phyloP scores from a whole-genome alignment of 2,888 invertebrate genomes.

The Omphaloscelis lunosa region DNA sequence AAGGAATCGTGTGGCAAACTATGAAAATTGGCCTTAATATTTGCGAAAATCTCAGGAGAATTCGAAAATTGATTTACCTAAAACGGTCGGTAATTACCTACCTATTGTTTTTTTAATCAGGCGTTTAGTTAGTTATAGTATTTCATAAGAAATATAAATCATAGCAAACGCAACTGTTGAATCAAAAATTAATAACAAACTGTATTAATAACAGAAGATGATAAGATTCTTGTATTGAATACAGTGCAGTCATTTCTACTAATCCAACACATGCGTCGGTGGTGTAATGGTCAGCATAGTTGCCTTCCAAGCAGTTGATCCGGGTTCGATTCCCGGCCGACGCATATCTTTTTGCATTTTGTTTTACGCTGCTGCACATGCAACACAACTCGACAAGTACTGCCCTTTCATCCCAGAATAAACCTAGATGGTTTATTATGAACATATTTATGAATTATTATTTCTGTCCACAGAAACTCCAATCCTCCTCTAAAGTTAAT shows the following conservation, averaged over 20 bases:
- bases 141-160: background rate
- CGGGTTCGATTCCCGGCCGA: slow-evolving; percentile 90
- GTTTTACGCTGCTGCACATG: background rate
- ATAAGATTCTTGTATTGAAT: background rate
- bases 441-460: background rate
- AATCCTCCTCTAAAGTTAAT: background rate
- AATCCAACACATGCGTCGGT: slow-evolving; percentile 81
- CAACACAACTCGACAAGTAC: no score
- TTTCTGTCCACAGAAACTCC: background rate
- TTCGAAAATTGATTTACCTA: no score
- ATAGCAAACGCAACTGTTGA: background rate
- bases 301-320: slow-evolving; percentile 91
- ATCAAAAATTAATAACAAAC: background rate
- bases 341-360: slow-evolving; percentile 74
- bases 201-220: background rate
- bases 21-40: no score
- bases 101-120: no score
- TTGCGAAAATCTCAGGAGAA: no score
- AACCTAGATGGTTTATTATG: no score
- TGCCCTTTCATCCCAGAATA: background rate
- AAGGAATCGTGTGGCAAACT: no score
- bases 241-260: background rate
- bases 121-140: no score
- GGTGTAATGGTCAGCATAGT: slow-evolving; percentile 91
- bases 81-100: no score